Evolutionary conservation across 2,113 vertebrate genomes (phyloP).

Genomic region (Sula dactylatra): DNA sequence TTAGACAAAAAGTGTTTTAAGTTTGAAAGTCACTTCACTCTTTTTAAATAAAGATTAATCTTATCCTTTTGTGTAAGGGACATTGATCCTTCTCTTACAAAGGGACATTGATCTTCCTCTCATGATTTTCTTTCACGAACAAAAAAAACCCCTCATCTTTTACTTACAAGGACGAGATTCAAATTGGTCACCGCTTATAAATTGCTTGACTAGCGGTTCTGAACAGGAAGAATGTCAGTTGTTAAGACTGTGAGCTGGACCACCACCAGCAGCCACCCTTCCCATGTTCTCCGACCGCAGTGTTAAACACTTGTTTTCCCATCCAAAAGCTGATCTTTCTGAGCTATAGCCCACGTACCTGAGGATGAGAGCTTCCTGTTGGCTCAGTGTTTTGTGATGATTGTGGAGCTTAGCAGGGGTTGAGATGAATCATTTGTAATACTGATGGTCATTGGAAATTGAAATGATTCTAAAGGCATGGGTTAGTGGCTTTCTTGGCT

Average conservation of each 20-base stretch:
- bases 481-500: not conserved
- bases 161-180: not conserved
- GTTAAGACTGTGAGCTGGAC: not conserved
- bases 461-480: not conserved
- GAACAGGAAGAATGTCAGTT: not conserved
- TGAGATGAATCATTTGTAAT: not conserved
- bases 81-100: not conserved
- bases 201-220: not conserved
- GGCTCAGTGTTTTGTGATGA: not conserved
- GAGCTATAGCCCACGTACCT: rapidly evolving
- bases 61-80: not conserved
- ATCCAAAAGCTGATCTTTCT: not conserved
- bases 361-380: not conserved
- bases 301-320: not conserved
- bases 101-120: not conserved
- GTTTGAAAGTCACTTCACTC: not conserved
- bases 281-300: rapidly evolving
- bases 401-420: not conserved
- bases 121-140: rapidly evolving
- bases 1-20: not conserved
- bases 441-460: not conserved
- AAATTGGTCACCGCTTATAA: not conserved
- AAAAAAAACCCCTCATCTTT: not conserved
- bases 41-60: not conserved
- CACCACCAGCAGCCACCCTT: not conserved